These are phyloP conservation scores for Benitochromis conjunctus DNA, from an alignment of 2,113 vertebrate genomes.

Conservation along the genomic window DNA sequence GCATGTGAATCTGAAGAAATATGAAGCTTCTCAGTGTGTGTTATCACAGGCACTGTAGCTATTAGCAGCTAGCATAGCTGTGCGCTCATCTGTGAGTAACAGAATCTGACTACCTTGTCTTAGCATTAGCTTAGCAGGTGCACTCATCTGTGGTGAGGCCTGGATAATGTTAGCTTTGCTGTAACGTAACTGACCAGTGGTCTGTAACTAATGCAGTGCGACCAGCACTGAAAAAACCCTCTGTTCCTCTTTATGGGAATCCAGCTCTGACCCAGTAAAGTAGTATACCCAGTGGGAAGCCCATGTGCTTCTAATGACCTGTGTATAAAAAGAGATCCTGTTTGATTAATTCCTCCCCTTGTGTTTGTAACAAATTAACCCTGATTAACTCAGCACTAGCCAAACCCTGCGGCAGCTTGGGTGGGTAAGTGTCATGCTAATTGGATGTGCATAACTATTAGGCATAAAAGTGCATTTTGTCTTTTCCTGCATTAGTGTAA, in stretches of 20 bases:
- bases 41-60: not conserved
- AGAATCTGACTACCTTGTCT: conserved; percentile 51
- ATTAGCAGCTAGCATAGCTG: conserved; percentile 42
- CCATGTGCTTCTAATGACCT: conserved; percentile 61
- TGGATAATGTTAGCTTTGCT: conserved; percentile 40
- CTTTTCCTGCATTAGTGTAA: not conserved
- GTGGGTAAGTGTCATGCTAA: conserved; percentile 45
- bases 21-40: not conserved
- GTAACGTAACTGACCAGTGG: conserved; percentile 13
- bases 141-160: conserved; percentile 45
- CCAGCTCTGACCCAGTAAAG: conserved; percentile 56
- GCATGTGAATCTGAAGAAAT: not conserved
- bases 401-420: conserved; percentile 19
- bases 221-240: conserved; percentile 46
- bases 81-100: conserved; percentile 35
- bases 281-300: conserved; percentile 30
- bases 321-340: conserved; percentile 48
- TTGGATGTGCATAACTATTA: conserved; percentile 30
- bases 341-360: conserved; percentile 58
- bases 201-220: conserved; percentile 40
- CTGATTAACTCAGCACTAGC: conserved; percentile 60
- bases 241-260: conserved; percentile 55
- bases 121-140: conserved; percentile 59
- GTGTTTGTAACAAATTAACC: conserved; percentile 68
- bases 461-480: conserved; percentile 16